phyloP scores from a whole-genome alignment of 2,888 invertebrate genomes.

The Junonia oenone region DNA sequence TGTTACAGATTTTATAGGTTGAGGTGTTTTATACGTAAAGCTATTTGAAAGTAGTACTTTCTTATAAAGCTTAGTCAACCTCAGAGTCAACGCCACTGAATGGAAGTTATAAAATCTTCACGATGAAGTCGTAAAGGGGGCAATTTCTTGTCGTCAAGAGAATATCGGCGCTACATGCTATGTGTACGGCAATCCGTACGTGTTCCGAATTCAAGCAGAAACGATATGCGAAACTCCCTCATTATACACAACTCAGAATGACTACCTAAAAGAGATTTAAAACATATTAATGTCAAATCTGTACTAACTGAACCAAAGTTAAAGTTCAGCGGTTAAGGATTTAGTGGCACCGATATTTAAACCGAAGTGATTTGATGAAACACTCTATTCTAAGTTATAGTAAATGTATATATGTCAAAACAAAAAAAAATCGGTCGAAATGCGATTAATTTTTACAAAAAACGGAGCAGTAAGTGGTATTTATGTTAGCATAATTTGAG shows the following conservation, averaged over 20 bases:
- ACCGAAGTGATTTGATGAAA: too few relatives aligned
- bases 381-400: too few relatives aligned
- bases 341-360: too few relatives aligned
- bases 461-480: too few relatives aligned
- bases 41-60: not conserved
- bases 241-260: not conserved
- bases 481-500: too few relatives aligned
- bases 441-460: too few relatives aligned
- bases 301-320: too few relatives aligned
- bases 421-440: too few relatives aligned
- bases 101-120: not conserved
- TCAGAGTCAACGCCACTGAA: not conserved
- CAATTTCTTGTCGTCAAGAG: not conserved
- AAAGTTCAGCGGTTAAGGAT: too few relatives aligned
- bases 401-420: too few relatives aligned
- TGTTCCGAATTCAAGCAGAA: not conserved
- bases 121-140: not conserved
- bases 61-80: not conserved
- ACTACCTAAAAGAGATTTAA: not conserved
- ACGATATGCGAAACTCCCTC: not conserved
- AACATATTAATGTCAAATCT: too few relatives aligned
- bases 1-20: not conserved
- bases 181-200: not conserved
- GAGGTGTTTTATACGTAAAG: not conserved
- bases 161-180: not conserved